Evolutionary conservation across 2,888 invertebrate genomes (phyloP), one percentile per base, ranked within the genome.

Genomic region (Conomelus anceps): DNA sequence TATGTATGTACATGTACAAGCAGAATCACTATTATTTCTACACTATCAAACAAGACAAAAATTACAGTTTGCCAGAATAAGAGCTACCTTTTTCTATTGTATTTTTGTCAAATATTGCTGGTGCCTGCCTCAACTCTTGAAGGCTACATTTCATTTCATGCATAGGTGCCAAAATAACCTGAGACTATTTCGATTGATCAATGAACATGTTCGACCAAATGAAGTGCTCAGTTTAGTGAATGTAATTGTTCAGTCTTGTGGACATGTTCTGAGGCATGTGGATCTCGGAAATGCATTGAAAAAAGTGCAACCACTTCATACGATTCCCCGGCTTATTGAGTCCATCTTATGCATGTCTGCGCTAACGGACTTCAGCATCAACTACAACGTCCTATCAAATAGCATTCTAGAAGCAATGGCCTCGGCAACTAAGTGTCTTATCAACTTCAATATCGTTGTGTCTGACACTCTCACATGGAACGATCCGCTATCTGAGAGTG

Each of bases 121-220:
- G n/a, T n/a, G n/a, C n/a, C 34, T 34, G 11, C 34, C 11, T 34
- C 13, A 34, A 34, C 4, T 34, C 9, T 34, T 34, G 9, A 17
- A 17, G 13, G 34, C 17, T 26, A 11, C 26, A n/a, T n/a, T n/a
- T n/a, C 11, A 34, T 34, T 34, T 34, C 9, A 34, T 86, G 22
- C 23, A 11, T 22, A 86, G 86, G 17, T 86, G 86, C n/a, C 86
- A 86, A 23, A 86, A 29, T 11, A 86, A 29, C 24, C 24, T 86
- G 24, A 86, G n/a, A 24, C 17, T 24, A 22, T 86, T 86, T 23
- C 86, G 86, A 3, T 24, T 86, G 22, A 86, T 86, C n/a, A 86
- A 86, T n/a, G 86, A 24, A 86, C 29, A 86, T n/a, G 86, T 86
- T 0, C 86, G 86, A 22, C 86, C 86, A n/a, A 86, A 86, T n/a